A percentile compares a stretch with the other conserved stretches of the same genome.
Evolutionary conservation across 2,888 invertebrate species (phyloP).

Genomic region (Cataglyphis albicans): DNA sequence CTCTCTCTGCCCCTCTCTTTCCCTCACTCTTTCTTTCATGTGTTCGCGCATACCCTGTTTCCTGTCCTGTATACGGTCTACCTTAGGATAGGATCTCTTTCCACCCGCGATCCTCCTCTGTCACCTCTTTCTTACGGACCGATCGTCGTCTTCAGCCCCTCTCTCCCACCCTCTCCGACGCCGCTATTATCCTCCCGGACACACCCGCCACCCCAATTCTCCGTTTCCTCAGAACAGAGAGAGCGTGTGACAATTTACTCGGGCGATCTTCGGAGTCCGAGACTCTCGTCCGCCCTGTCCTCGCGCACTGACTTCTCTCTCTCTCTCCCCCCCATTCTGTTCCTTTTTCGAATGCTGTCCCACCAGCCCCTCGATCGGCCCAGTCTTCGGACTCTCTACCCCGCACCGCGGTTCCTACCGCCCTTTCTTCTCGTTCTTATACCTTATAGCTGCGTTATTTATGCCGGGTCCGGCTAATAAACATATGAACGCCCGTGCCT

Average conservation of each 20-base stretch:
- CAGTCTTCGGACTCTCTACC: conserved; percentile 45
- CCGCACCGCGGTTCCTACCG: conserved; percentile 65
- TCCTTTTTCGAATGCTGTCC: conserved; percentile 26
- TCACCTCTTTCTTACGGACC: conserved; percentile 71
- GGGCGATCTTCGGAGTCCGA: conserved; percentile 81
- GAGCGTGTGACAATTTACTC: conserved; percentile 86
- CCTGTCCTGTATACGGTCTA: conserved; percentile 73
- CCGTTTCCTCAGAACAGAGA: conserved; percentile 79
- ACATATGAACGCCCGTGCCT: conserved; percentile 85
- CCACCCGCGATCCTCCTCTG: conserved; percentile 75
- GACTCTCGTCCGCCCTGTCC: conserved; percentile 65
- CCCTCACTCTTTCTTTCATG: background rate
- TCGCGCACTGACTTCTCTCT: conserved; percentile 41
- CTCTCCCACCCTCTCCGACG: conserved; percentile 58
- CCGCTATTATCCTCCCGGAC: conserved; percentile 52
- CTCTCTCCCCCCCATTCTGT: conserved; percentile 33
- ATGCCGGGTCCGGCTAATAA: conserved; percentile 86
- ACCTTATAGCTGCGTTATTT: conserved; percentile 85
- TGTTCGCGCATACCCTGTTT: conserved; percentile 1
- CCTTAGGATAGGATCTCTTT: conserved; percentile 83
- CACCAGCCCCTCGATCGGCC: conserved; percentile 41
- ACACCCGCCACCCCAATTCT: conserved; percentile 78
- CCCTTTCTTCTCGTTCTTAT: conserved; percentile 81
- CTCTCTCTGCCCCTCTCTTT: conserved; percentile 6
- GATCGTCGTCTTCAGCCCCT: conserved; percentile 59